Conservation (phyloP, 2,797 vertebrate genomes). For the Rousettus madagascariensis region DNA sequence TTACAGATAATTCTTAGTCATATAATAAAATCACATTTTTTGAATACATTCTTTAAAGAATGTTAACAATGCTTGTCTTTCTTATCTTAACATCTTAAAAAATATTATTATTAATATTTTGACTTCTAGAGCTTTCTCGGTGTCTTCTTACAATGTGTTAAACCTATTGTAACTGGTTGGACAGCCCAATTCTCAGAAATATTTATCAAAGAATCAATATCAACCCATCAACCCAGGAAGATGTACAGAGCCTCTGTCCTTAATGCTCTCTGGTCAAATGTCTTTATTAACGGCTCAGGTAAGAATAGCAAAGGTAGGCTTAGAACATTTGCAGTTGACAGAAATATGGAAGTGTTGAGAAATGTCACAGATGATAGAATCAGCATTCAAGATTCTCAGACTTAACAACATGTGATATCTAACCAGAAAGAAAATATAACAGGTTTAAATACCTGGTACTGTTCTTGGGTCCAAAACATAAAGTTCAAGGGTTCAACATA, state of each 20-base stretch:
- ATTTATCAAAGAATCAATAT: not conserved
- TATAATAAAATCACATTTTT: not conserved
- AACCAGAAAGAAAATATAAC: not conserved
- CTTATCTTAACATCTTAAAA: not conserved
- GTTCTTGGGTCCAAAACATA: not conserved
- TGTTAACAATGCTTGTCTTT: not conserved
- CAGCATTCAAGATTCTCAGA: not conserved
- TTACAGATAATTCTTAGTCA: not conserved
- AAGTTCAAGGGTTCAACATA: not conserved
- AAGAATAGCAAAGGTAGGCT: not conserved
- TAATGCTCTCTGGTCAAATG: not conserved
- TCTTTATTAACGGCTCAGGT: not conserved
- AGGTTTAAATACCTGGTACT: not conserved
- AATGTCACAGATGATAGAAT: not conserved
- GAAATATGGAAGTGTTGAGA: not conserved
- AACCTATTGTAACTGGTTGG: not conserved
- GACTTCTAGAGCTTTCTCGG: not conserved
- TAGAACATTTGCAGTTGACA: not conserved
- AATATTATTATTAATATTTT: not conserved
- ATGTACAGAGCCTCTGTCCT: not conserved
- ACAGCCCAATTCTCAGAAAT: not conserved
- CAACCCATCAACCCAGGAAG: not conserved
- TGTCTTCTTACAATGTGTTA: not conserved
- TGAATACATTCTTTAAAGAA: not conserved
- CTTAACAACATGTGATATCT: not conserved